phyloP scores from a whole-genome alignment of 2,113 vertebrate genomes.

The Phyllostomus hastatus region DNA sequence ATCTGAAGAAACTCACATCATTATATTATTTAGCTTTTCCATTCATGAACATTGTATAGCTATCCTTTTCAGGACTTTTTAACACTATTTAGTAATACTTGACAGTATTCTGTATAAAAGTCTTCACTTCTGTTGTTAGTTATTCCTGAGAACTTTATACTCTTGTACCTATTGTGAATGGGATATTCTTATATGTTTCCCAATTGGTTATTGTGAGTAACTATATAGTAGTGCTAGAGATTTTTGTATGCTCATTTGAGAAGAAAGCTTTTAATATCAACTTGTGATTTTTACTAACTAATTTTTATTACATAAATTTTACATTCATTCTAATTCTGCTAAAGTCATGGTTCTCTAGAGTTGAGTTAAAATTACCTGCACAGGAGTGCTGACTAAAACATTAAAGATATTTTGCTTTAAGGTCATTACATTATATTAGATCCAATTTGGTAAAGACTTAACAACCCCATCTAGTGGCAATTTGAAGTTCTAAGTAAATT shows the following conservation, averaged over 20 bases:
- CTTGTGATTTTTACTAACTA: neutral
- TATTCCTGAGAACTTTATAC: neutral
- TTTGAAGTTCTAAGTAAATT: constrained; percentile 29
- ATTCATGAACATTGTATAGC: constrained; percentile 56
- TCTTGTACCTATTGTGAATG: neutral
- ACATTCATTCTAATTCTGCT: neutral
- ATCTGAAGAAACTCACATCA: neutral
- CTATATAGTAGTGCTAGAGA: neutral
- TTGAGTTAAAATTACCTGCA: neutral
- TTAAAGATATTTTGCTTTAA: neutral
- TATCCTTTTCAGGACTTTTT: neutral
- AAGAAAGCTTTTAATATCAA: neutral
- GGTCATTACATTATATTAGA: neutral
- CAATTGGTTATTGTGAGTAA: neutral
- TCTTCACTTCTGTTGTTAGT: neutral
- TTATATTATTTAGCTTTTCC: neutral
- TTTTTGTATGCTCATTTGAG: constrained; percentile 22
- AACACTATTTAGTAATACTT: neutral
- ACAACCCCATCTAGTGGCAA: constrained; percentile 55
- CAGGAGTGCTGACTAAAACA: neutral
- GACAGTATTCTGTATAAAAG: neutral
- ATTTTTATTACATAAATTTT: constrained; percentile 37
- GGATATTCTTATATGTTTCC: neutral
- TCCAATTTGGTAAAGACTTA: constrained; percentile 43
- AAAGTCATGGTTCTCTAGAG: neutral